Evolutionary conservation across 2,113 vertebrate genomes (phyloP).

Genomic region (Hydrochoerus hydrochaeris): DNA sequence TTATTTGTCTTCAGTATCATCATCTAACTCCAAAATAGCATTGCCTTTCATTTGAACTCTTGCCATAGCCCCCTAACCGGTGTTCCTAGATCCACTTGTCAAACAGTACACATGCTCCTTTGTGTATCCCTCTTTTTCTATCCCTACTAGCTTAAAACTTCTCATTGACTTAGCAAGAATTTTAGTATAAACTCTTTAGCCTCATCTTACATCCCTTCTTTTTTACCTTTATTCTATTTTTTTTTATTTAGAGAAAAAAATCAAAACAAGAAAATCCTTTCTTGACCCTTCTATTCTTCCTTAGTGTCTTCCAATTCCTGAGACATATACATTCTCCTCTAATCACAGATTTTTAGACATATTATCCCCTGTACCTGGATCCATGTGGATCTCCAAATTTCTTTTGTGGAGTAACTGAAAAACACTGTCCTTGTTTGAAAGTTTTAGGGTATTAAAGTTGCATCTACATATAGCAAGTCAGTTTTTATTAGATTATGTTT

Average conservation of each 20-base stretch:
- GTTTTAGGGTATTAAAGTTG: not conserved
- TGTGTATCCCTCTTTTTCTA: not conserved
- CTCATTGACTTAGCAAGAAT: not conserved
- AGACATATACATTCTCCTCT: not conserved
- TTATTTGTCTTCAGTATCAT: not conserved
- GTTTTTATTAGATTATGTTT: conserved; percentile 21
- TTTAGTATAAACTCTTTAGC: not conserved
- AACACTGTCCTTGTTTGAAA: not conserved
- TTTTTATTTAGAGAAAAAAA: too few relatives aligned
- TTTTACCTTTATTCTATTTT: too few relatives aligned
- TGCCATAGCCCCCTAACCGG: not conserved
- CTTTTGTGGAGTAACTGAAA: conserved; percentile 46
- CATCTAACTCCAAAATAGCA: not conserved
- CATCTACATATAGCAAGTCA: not conserved
- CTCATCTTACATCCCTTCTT: not conserved
- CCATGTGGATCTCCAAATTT: not conserved
- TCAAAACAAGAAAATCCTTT: too few relatives aligned
- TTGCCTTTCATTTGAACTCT: not conserved
- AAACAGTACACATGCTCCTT: not conserved
- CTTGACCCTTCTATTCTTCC: not conserved
- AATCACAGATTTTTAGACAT: not conserved
- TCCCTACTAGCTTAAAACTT: not conserved
- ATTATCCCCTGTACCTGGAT: not conserved
- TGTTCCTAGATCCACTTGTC: not conserved
- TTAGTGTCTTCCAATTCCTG: conserved; percentile 8